Evolutionary conservation across 2,113 vertebrate genomes (phyloP).

Genomic region (Copsychus sechellarum): DNA sequence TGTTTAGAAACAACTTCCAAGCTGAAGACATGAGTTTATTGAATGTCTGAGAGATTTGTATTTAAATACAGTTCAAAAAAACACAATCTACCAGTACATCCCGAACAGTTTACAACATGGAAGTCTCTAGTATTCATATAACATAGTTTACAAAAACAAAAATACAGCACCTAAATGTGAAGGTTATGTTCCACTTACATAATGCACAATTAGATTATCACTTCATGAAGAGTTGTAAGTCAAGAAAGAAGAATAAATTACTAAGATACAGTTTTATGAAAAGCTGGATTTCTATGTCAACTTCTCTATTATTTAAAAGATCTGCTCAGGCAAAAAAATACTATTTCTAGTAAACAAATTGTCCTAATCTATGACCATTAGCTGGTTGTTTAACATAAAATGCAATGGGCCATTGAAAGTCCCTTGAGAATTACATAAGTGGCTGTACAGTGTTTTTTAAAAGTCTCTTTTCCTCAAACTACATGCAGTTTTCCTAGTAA

Average conservation of each 20-base stretch:
- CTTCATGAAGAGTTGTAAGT: slow-evolving; percentile 17
- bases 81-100: not conserved
- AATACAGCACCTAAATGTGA: slow-evolving; percentile 35
- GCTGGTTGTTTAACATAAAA: not conserved
- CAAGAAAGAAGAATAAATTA: slow-evolving; percentile 29
- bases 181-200: slow-evolving; percentile 61
- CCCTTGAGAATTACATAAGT: not conserved
- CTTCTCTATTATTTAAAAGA: not conserved
- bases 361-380: not conserved
- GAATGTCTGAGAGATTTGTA: slow-evolving; percentile 38
- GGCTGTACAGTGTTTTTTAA: not conserved
- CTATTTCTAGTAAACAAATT: not conserved
- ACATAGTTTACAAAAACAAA: slow-evolving; percentile 27
- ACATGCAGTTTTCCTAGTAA: not conserved
- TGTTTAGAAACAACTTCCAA: not conserved
- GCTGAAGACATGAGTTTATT: slow-evolving; percentile 70
- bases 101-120: not conserved
- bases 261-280: not conserved
- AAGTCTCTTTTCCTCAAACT: not conserved
- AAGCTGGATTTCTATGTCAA: not conserved
- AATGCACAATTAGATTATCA: slow-evolving; percentile 41
- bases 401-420: not conserved
- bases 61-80: slow-evolving; percentile 59
- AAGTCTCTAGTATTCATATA: slow-evolving; percentile 17
- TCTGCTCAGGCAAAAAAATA: not conserved